A percentile compares a stretch with the other conserved stretches of the same genome.
These are phyloP conservation scores for Onthophagus taurus DNA, from an alignment of 1,140 invertebrate genomes.

Conservation along the genomic window DNA sequence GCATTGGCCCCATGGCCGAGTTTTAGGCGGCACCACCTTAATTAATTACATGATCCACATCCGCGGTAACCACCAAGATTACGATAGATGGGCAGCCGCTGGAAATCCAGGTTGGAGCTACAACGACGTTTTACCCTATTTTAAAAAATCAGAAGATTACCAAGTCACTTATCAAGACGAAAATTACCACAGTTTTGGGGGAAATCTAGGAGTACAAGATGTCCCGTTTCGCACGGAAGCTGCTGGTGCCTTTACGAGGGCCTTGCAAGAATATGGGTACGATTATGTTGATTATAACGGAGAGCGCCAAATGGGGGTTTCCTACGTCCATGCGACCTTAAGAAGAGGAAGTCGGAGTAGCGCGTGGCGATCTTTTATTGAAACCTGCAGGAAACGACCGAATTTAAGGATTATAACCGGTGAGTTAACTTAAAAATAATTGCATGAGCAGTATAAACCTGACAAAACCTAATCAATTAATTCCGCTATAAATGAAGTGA, in stretches of 20 bases:
- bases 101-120: constrained; percentile 67
- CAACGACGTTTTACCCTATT: constrained; percentile 60
- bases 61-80: constrained; percentile 65
- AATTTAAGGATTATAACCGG: constrained; percentile 81
- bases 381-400: constrained; percentile 62
- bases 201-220: constrained; percentile 33
- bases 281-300: constrained; percentile 74
- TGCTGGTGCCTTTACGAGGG: constrained; percentile 56
- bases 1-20: constrained; percentile 48
- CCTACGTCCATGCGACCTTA: constrained; percentile 75
- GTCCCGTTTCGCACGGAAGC: constrained; percentile 52
- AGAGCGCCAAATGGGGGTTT: constrained; percentile 80
- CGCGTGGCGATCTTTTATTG: constrained; percentile 78
- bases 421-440: too few relatives aligned
- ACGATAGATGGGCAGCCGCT: constrained; percentile 60
- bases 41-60: constrained; percentile 88
- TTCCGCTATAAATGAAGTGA: too few relatives aligned
- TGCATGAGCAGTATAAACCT: too few relatives aligned
- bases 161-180: constrained; percentile 29
- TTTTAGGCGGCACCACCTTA: constrained; percentile 62
- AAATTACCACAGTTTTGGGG: constrained; percentile 45
- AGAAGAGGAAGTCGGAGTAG: constrained; percentile 76
- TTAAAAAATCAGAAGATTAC: constrained; percentile 40
- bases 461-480: too few relatives aligned
- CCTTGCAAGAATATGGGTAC: constrained; percentile 66